Conservation (phyloP, 2,113 vertebrate species). For the Myocastor coypus region DNA sequence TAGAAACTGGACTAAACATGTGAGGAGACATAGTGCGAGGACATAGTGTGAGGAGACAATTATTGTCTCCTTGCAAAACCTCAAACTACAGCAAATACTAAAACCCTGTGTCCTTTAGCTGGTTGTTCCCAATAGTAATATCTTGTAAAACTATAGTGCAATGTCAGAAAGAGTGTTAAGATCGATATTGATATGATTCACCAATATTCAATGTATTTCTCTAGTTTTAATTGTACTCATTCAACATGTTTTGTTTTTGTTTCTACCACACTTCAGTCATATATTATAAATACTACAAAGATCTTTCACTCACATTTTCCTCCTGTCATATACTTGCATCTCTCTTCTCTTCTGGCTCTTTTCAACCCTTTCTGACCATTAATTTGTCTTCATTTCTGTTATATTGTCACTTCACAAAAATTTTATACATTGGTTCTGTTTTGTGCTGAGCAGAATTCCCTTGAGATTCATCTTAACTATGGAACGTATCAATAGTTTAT, state of each 20-base stretch:
- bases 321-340: background rate
- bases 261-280: too few relatives aligned
- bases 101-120: background rate
- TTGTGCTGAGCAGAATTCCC: background rate
- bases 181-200: background rate
- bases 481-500: too few relatives aligned
- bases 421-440: background rate
- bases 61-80: too few relatives aligned
- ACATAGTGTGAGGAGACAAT: too few relatives aligned
- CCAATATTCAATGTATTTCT: background rate
- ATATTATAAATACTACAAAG: fast-evolving
- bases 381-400: background rate
- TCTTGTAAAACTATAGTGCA: background rate
- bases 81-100: too few relatives aligned
- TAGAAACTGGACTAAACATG: background rate
- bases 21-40: background rate
- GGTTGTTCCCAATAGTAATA: background rate
- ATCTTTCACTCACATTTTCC: background rate
- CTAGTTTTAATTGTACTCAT: background rate
- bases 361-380: too few relatives aligned
- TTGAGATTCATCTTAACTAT: background rate
- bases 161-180: background rate
- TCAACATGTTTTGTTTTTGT: background rate
- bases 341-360: background rate
- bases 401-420: background rate